Evolutionary conservation across 1,140 invertebrate species (phyloP), one percentile per base, ranked within the genome.

Genomic region (Drosophila melanogaster): DNA sequence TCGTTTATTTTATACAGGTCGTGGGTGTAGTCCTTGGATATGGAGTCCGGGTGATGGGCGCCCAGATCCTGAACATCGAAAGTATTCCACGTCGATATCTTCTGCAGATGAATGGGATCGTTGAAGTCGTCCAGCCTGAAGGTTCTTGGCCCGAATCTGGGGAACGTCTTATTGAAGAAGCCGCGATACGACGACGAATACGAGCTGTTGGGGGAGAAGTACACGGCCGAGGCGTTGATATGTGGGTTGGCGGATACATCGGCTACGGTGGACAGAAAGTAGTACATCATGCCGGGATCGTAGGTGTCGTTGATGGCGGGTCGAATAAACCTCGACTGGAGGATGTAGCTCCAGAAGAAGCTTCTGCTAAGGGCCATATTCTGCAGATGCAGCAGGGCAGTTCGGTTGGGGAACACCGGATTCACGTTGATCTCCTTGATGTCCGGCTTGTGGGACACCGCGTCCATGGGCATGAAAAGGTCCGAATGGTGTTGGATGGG

Each of bases 201-300:
- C 0, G 97, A 98, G 93, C 95, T 96, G 91, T 99, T 98, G 1
- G 98, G 97, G 17, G 98, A 95, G 90, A 99, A 99, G 92, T 99
- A 99, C 61, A 99, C 95, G 0, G 97, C 96, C 90, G 97, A 98
- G 50, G 97, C 96, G 93, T 99, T 99, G 58, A 99, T 96, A 72
- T 96, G 95, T 0, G 96, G 95, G 93, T 98, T 99, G 0, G 98
- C 95, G 0, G 98, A 97, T 0, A 99, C 97, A 93, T 99, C 98
- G 1, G 98, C 98, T 0, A 98, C 96, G 0, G 97, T 96, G 1
- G 98, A 98, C 17, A 99, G 93, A 87, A 99, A 98, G 87, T 99
- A 98, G 91, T 99, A 99, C 97, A 99, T 98, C 95, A 99, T 97
- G 57, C 98, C 98, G 1, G 98, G 98, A 93, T 99, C 98, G 72